These are phyloP conservation scores for Villa cingulata DNA, from an alignment of 2,888 invertebrate species.

Conservation along the genomic window DNA sequence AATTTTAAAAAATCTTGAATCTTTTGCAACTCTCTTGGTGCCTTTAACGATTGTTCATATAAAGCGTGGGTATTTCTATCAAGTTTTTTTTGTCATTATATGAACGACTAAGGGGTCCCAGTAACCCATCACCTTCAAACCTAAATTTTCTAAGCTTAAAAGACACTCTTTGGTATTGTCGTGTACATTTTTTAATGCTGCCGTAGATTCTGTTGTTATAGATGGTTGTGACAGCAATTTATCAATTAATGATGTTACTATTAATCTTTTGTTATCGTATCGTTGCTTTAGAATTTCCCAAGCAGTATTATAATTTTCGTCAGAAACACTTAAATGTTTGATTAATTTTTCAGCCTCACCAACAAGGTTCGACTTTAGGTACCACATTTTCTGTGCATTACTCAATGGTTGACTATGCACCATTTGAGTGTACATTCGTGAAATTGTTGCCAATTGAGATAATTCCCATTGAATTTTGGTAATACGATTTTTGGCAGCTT, in stretches of 20 bases:
- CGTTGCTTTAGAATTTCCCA: too few species aligned
- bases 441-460: not conserved
- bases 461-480: not conserved
- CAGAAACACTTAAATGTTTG: not conserved
- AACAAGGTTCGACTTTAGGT: not conserved
- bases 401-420: not conserved
- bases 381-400: not conserved
- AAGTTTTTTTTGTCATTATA: not conserved
- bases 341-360: not conserved
- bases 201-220: too few species aligned
- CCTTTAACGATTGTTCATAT: not conserved
- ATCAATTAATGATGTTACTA: too few species aligned
- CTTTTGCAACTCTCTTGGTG: not conserved
- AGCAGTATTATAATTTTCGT: not conserved
- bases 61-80: not conserved
- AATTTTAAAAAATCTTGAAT: not conserved
- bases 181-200: too few species aligned
- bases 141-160: not conserved
- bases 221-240: too few species aligned
- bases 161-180: not conserved
- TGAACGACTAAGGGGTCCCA: not conserved
- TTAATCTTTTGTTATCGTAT: too few species aligned
- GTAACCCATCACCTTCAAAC: too few species aligned
- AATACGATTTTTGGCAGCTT: not conserved
- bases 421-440: not conserved